Evolutionary conservation across 1,140 invertebrate genomes (phyloP).

Genomic region (Amphibalanus amphitrite): DNA sequence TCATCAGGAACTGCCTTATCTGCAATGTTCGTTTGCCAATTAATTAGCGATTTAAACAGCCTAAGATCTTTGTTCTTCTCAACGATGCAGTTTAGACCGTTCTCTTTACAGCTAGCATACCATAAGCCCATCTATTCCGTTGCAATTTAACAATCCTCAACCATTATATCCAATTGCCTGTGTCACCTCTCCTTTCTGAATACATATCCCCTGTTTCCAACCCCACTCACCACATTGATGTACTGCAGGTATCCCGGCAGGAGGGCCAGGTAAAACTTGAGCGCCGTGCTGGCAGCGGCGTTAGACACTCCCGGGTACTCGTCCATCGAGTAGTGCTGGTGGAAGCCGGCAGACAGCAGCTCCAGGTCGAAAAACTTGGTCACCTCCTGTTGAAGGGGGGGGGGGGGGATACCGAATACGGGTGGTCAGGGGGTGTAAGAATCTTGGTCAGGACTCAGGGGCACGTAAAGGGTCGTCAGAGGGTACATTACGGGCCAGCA

Average conservation of each 20-base stretch:
- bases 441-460: background rate
- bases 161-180: no score
- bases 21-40: no score
- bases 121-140: no score
- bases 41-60: no score
- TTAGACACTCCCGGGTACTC: background rate
- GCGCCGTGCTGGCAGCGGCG: background rate
- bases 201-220: background rate
- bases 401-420: background rate
- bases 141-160: no score
- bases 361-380: background rate
- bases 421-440: background rate
- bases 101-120: no score
- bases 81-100: no score
- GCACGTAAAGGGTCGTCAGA: background rate
- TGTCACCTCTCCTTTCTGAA: no score
- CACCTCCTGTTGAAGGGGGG: background rate
- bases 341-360: background rate
- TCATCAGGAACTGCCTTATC: no score
- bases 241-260: background rate
- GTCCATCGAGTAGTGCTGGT: conserved; percentile 1
- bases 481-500: background rate
- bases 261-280: background rate
- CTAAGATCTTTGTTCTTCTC: no score
- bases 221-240: background rate